phyloP scores from a whole-genome alignment of 2,888 invertebrate genomes.

The Heliconius ethilla region DNA sequence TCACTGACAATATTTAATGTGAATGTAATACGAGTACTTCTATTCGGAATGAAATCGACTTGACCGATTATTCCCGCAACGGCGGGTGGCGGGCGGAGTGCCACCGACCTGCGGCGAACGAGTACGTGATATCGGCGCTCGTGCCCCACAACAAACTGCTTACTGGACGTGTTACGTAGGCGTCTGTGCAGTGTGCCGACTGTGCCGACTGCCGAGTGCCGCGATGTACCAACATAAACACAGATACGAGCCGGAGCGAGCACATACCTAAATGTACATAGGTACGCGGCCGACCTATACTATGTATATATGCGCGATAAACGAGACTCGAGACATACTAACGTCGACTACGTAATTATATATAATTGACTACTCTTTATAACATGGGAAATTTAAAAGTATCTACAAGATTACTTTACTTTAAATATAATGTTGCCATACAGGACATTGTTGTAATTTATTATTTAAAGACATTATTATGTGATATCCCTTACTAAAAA shows the following conservation, averaged over 20 bases:
- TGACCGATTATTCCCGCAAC: conserved; percentile 78
- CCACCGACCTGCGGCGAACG: conserved; percentile 72
- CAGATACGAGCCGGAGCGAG: conserved; percentile 50
- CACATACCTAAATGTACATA: conserved; percentile 44
- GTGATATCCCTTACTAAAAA: too few relatives aligned
- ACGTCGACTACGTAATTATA: not conserved
- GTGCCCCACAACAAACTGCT: conserved; percentile 81
- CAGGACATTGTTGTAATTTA: not conserved
- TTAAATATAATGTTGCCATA: not conserved
- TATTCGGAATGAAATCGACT: conserved; percentile 59
- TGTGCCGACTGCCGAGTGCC: conserved; percentile 51
- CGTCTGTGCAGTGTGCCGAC: conserved; percentile 59
- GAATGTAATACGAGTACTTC: conserved; percentile 34
- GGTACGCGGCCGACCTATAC: conserved; percentile 50
- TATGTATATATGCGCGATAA: conserved; percentile 53
- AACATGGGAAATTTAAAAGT: not conserved
- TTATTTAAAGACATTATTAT: not conserved
- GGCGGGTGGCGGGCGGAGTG: conserved; percentile 69
- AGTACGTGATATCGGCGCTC: conserved; percentile 79
- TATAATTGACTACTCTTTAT: conserved; percentile 4
- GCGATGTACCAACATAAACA: conserved; percentile 71
- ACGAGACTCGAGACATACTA: conserved; percentile 25
- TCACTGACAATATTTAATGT: conserved; percentile 34
- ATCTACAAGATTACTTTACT: not conserved
- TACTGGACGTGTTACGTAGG: conserved; percentile 80